phyloP scores from a whole-genome alignment of 2,888 invertebrate species.

The Deilephila elpenor region DNA sequence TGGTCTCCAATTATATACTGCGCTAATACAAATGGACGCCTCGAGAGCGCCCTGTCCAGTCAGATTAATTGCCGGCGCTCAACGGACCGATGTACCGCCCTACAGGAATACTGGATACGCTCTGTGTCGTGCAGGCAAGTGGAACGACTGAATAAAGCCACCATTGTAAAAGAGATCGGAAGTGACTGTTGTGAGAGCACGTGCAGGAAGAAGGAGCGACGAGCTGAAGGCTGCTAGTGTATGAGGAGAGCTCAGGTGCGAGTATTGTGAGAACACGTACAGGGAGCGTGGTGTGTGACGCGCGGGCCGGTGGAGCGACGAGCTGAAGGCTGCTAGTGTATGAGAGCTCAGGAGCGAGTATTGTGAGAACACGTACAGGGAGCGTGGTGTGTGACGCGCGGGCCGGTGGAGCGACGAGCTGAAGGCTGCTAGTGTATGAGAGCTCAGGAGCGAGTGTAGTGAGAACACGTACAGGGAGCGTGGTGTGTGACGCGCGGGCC shows the following conservation, averaged over 20 bases:
- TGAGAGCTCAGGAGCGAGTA: constrained; percentile 24
- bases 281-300: constrained; percentile 26
- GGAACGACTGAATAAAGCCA: background rate
- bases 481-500: background rate
- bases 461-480: background rate
- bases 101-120: constrained; percentile 6
- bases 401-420: background rate
- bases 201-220: background rate
- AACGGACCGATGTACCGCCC: constrained; percentile 14
- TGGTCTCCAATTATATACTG: constrained; percentile 26
- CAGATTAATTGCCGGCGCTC: constrained; percentile 24
- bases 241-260: constrained; percentile 13
- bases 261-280: constrained; percentile 16
- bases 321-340: background rate
- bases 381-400: background rate
- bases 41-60: constrained; percentile 16
- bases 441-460: constrained; percentile 24
- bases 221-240: constrained; percentile 9
- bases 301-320: constrained; percentile 10
- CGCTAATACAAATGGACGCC: constrained; percentile 19
- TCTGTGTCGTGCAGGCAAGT: background rate
- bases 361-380: constrained; percentile 10
- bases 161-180: background rate
- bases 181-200: background rate
- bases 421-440: constrained; percentile 7